Evolutionary conservation across 2,888 invertebrate genomes (phyloP), one percentile per base, ranked within the genome.

Genomic region (Chironomus tentans): DNA sequence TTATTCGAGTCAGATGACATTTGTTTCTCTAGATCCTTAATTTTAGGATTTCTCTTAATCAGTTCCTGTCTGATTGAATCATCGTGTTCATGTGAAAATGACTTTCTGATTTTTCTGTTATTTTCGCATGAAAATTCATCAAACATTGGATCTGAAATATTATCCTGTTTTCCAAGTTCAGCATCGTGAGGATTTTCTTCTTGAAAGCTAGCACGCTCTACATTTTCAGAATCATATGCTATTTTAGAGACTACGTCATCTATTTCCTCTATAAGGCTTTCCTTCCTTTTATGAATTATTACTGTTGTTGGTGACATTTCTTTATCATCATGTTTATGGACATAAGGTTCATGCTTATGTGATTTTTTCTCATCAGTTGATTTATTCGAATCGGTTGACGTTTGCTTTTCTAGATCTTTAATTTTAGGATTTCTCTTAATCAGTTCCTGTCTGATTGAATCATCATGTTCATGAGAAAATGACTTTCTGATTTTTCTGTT

Each of bases 101-200:
- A 69, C 5, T 24, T 28, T 46, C 69, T 18, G 3, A 69, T 69
- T 69, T 28, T 10, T 18, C 24, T 38, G n/a, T 48, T 70, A 7
- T 22, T 13, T 70, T 70, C 70, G 2, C 48, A 47, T 18, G 70
- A 47, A 13, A 70, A 70, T 5, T 71, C 71, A 18, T 50, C 56
- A 71, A 71, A 61, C 56, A 71, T 47, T 24, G 71, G 71, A 71
- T 71, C 72, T 13, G 15, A 24, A 13, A 65, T 18, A n/a, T 15
- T 56, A 4, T 56, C 56, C 4, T 56, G 65, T 24, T 38, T 38
- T 22, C 0, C 6, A 22, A 18, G 18, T n/a, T 69, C 24, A 24
- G 38, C 6, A 12, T 46, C 46, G 7, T 22, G 13, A 1, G 38
- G 38, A 10, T 28, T 28, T 13, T 56, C 56, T n/a, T 12, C 24